Conservation (phyloP, 2,113 vertebrate genomes). For the Oophaga pumilio region DNA sequence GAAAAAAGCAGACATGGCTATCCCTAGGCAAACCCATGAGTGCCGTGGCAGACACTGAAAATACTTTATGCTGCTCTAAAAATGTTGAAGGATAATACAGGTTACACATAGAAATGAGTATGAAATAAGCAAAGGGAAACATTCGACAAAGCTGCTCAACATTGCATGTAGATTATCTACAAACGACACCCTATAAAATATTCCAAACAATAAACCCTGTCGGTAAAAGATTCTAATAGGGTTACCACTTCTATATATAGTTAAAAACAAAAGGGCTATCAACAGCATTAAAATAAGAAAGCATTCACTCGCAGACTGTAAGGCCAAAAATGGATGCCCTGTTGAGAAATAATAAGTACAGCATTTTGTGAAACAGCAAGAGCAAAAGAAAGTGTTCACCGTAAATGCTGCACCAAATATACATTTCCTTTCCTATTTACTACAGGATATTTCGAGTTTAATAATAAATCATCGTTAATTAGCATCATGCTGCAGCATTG, state of each 20-base stretch:
- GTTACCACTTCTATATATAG: background rate
- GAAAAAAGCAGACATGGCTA: background rate
- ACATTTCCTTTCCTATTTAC: background rate
- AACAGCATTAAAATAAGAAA: background rate
- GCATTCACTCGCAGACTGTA: background rate
- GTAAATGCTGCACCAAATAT: background rate
- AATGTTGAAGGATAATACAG: background rate
- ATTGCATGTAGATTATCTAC: background rate
- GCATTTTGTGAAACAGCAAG: conserved; percentile 17
- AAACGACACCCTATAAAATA: background rate
- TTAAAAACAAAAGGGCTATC: background rate
- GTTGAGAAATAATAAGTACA: conserved; percentile 27
- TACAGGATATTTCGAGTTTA: conserved; percentile 35
- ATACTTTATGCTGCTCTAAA: background rate
- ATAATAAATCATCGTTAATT: conserved; percentile 43
- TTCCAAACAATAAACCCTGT: background rate
- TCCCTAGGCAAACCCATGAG: background rate
- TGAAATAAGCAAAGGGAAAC: background rate
- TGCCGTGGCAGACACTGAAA: background rate
- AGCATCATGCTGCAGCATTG: conserved; percentile 13
- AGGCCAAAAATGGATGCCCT: conserved; percentile 5
- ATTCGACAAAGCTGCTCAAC: background rate
- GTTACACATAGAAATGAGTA: background rate
- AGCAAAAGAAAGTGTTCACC: background rate
- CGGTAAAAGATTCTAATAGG: background rate